Percentiles rank a stretch among this genome's conserved stretches.
Conservation (phyloP, 2,113 vertebrate species). For the Xenopus tropicalis region DNA sequence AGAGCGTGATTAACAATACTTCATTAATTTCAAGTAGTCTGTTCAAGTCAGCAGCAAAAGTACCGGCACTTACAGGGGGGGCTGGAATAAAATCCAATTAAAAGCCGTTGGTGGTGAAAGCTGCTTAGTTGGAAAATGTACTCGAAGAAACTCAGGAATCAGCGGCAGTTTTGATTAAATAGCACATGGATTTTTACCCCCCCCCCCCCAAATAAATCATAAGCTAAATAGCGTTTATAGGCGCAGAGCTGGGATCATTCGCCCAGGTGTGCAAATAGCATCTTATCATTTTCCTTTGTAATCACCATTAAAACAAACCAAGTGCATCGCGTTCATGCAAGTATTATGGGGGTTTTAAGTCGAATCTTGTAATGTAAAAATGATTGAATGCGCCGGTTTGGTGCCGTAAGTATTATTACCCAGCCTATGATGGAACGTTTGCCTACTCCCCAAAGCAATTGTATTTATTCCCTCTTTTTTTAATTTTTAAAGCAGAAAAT, state of each 20-base stretch:
- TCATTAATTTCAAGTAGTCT: constrained; percentile 28
- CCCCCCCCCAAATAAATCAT: background rate
- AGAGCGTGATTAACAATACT: constrained; percentile 34
- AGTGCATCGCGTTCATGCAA: constrained; percentile 31
- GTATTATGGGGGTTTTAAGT: constrained; percentile 13
- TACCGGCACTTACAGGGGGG: constrained; percentile 53
- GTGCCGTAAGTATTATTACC: background rate
- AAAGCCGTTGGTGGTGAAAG: constrained; percentile 64
- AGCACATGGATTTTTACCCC: constrained; percentile 43
- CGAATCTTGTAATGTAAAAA: constrained; percentile 30
- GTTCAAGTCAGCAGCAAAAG: constrained; percentile 45
- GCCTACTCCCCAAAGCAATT: too few relatives aligned
- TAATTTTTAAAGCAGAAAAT: too few relatives aligned
- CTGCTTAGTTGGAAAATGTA: constrained; percentile 41
- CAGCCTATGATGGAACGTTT: too few relatives aligned
- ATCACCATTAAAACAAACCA: constrained; percentile 37
- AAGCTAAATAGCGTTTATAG: too few relatives aligned
- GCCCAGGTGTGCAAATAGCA: constrained; percentile 18
- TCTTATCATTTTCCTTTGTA: constrained; percentile 17
- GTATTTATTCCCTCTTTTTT: too few relatives aligned
- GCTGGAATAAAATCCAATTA: constrained; percentile 62
- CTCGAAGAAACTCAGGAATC: constrained; percentile 48
- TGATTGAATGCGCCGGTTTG: constrained; percentile 14
- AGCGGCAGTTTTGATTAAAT: constrained; percentile 45
- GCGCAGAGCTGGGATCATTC: background rate